Evolutionary conservation across 2,113 vertebrate genomes (phyloP).

Genomic region (Anseranas semipalmata): DNA sequence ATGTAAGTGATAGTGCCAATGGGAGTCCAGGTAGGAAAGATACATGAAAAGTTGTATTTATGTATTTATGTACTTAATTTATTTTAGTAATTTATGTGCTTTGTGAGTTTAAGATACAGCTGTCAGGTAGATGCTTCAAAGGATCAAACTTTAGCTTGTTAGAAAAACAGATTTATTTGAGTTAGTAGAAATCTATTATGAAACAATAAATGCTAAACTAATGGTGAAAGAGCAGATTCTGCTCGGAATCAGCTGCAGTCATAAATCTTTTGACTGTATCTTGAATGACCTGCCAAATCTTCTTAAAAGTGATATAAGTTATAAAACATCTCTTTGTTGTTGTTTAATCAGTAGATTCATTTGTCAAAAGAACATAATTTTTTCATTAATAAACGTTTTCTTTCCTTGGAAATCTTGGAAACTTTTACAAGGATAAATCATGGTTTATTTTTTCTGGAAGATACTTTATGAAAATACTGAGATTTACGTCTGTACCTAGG

Average conservation of each 20-base stretch:
- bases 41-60: neutral
- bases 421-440: slow-evolving; percentile 39
- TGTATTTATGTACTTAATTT: neutral
- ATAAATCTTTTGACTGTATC: slow-evolving; percentile 11
- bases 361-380: slow-evolving; percentile 30
- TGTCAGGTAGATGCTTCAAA: neutral
- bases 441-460: neutral
- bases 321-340: neutral
- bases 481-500: neutral
- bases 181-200: neutral
- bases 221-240: neutral
- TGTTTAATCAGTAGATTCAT: neutral
- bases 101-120: neutral
- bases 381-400: slow-evolving; percentile 44
- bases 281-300: slow-evolving; percentile 37
- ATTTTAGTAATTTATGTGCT: neutral
- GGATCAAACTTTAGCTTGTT: neutral
- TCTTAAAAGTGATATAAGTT: slow-evolving; percentile 13
- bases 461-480: slow-evolving; percentile 26
- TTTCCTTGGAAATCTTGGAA: slow-evolving; percentile 36
- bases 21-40: neutral
- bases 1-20: neutral
- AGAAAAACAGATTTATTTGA: neutral
- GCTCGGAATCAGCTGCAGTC: neutral
- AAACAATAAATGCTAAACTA: slow-evolving; percentile 12